These are phyloP conservation scores for Dasysyrphus tricinctus DNA, from an alignment of 2,888 invertebrate species.

Conservation along the genomic window DNA sequence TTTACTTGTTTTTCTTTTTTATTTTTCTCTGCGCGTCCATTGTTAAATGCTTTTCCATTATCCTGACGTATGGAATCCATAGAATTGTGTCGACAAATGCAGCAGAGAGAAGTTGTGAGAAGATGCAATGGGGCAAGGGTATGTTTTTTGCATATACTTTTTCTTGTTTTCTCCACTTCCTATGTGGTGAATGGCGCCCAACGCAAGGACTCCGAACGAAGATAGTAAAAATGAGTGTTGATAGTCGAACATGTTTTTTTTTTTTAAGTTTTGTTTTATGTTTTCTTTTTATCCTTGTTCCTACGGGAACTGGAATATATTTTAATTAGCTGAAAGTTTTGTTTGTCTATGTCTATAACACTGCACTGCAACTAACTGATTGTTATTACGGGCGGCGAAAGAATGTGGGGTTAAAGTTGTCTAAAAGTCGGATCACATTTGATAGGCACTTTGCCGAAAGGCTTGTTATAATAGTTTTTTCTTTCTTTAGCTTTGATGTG, in stretches of 20 bases:
- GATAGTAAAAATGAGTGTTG: constrained; percentile 44
- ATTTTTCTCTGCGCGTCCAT: constrained; percentile 34
- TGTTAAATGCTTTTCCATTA: constrained; percentile 47
- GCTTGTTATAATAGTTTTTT: constrained; percentile 24
- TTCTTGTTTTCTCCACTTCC: constrained; percentile 51
- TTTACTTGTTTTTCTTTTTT: constrained; percentile 21
- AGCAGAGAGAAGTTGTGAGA: neutral
- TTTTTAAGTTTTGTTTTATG: neutral
- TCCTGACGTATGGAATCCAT: constrained; percentile 45
- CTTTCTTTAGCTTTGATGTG: constrained; percentile 31
- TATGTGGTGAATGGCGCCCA: constrained; percentile 22
- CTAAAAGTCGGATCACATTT: constrained; percentile 71
- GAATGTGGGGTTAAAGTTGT: constrained; percentile 65
- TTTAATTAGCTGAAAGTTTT: constrained; percentile 73
- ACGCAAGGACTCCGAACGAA: constrained; percentile 8
- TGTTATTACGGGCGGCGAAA: constrained; percentile 40
- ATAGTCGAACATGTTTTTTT: constrained; percentile 19
- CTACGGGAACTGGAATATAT: constrained; percentile 71
- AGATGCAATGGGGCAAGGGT: neutral
- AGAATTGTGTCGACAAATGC: constrained; percentile 50
- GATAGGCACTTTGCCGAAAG: constrained; percentile 70
- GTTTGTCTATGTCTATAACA: constrained; percentile 58
- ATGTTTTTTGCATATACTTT: constrained; percentile 5
- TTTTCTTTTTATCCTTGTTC: constrained; percentile 26
- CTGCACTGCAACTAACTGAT: constrained; percentile 50